Conservation (phyloP, 2,113 vertebrate species). For the Caracal caracal region DNA sequence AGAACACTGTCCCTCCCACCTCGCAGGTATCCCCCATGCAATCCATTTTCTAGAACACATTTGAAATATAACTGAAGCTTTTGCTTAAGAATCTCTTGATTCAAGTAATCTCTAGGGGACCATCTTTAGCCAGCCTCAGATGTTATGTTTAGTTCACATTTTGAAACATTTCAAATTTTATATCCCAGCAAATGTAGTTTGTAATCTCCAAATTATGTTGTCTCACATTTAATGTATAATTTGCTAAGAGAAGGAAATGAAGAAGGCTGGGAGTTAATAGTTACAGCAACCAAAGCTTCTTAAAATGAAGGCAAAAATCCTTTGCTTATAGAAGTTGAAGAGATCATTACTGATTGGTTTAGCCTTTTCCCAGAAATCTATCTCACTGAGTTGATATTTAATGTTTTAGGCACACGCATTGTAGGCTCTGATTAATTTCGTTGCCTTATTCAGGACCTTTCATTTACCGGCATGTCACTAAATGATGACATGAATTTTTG, state of each 20-base stretch:
- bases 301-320: neutral
- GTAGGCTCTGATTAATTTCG: neutral
- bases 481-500: neutral
- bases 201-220: neutral
- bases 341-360: slow-evolving; percentile 66
- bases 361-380: slow-evolving; percentile 66
- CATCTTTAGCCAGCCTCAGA: neutral
- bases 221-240: slow-evolving; percentile 19
- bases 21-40: neutral
- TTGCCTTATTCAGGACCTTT: slow-evolving; percentile 1
- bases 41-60: neutral
- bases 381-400: neutral
- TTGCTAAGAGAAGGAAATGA: slow-evolving; percentile 54
- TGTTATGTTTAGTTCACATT: neutral
- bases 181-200: neutral
- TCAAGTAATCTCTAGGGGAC: neutral
- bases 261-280: neutral
- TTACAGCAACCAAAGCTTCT: neutral
- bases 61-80: neutral
- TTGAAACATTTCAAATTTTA: slow-evolving; percentile 37
- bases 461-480: neutral
- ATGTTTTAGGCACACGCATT: neutral
- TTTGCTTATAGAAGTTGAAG: slow-evolving; percentile 58
- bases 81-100: neutral
- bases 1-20: neutral